Base-by-base conservation (phyloP, 2,888 invertebrate genomes). In the Arctia plantaginis region DNA sequence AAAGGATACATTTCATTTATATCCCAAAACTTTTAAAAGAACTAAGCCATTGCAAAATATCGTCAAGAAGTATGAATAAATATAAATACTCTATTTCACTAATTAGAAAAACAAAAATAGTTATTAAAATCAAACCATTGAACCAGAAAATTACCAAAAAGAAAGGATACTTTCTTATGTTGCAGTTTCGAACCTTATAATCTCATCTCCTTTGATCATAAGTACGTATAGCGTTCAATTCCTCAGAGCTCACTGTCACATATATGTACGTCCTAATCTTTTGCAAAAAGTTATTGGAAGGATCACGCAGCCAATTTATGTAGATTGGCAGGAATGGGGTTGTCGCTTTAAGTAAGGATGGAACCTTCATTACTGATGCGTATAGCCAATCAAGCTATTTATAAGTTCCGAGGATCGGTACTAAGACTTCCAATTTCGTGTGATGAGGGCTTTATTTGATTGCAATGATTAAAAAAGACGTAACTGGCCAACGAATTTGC, bases 241-340 rank as follows among this genome's bases (percentile, higher is more conserved):
- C 47, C 7, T 30, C 12, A 30, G 20, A 47, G 27, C 30, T 30
- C 30, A 44, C 27, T 30, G 44, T 47, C 67, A 67, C 33, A 68
- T 59, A 51, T 51, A 35, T 4, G 7, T 69, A 30, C 59, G 30
- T 3, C 41, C 39, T 59, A 62, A 51, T n/a, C 59, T 67, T 44
- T 55, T 30, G 44, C 65, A 72, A 81, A 74, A 79, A 69, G 35
- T 70, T 72, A 3, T 70, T 27, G 39, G 23, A 76, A 75, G 75
- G 82, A 74, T 81, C 55, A 33, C 44, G 15, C 65, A 73, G 65
- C 27, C 30, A 74, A 71, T 64, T 74, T 82, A 81, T 81, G 73
- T 69, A 76, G 73, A 81, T 81, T 75, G 74, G 44, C 66, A 51
- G 74, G 77, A 83, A 73, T 68, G 67, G 39, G 76, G 82, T 75